phyloP scores from a whole-genome alignment of 2,113 vertebrate species.

The Cavia porcellus region DNA sequence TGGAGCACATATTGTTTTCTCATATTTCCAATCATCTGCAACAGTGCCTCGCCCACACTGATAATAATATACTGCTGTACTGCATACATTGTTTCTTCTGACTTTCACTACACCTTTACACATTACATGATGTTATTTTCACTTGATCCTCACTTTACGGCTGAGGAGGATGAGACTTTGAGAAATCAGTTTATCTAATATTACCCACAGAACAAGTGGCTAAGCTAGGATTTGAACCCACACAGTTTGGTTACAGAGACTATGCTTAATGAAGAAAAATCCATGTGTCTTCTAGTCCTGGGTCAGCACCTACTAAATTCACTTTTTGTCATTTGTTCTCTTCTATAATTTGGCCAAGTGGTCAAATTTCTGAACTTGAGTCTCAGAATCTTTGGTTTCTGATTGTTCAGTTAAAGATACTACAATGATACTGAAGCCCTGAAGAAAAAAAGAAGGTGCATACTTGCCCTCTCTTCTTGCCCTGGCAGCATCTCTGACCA shows the following conservation, averaged over 20 bases:
- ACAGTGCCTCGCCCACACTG: background rate
- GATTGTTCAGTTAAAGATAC: background rate
- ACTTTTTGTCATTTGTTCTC: background rate
- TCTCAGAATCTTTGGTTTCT: background rate
- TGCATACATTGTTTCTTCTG: background rate
- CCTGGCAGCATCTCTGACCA: background rate
- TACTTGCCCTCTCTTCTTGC: background rate
- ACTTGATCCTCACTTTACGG: slow-evolving; percentile 5
- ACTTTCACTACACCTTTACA: background rate
- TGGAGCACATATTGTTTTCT: background rate
- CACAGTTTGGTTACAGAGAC: background rate
- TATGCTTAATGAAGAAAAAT: background rate
- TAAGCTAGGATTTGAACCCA: slow-evolving; percentile 3
- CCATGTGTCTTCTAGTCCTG: background rate
- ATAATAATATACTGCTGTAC: background rate
- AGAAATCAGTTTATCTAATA: background rate
- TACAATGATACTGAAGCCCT: background rate
- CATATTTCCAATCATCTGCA: background rate
- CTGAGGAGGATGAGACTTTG: background rate
- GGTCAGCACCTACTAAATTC: background rate
- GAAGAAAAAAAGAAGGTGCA: background rate
- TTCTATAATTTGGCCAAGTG: background rate
- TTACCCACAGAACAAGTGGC: background rate
- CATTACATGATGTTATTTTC: background rate
- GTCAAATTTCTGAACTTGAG: background rate